Evolutionary conservation across 2,797 vertebrate species (phyloP).

Genomic region (Enteromius treurensis): DNA sequence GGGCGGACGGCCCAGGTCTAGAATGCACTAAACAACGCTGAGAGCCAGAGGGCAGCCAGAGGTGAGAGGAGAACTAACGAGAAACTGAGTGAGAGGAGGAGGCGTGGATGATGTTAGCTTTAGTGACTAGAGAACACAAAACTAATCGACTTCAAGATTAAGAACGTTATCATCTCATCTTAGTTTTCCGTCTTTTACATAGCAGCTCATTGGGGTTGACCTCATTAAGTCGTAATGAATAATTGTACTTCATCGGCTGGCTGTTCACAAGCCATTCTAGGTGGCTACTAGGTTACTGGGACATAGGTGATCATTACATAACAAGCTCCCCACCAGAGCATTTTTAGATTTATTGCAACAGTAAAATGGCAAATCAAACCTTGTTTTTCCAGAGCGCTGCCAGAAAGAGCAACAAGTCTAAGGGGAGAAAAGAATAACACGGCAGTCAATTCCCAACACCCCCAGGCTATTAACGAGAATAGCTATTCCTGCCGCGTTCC

Average conservation of each 20-base stretch:
- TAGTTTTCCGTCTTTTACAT: neutral
- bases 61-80: constrained; percentile 23
- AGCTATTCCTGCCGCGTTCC: constrained; percentile 66
- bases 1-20: constrained; percentile 54
- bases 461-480: constrained; percentile 65
- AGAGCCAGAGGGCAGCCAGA: constrained; percentile 63
- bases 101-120: neutral
- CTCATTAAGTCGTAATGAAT: neutral
- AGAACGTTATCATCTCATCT: neutral
- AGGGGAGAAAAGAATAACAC: constrained; percentile 42
- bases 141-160: neutral
- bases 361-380: constrained; percentile 52
- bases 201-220: neutral
- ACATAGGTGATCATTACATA: constrained; percentile 44
- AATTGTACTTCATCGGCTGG: neutral
- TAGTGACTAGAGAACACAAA: neutral
- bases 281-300: constrained; percentile 28
- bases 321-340: constrained; percentile 13
- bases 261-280: neutral
- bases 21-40: constrained; percentile 59
- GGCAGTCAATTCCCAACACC: constrained; percentile 45
- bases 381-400: constrained; percentile 45
- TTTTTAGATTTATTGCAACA: constrained; percentile 48
- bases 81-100: constrained; percentile 23
- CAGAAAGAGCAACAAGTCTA: constrained; percentile 50